These are phyloP conservation scores for Piaya cayana DNA, from an alignment of 2,113 vertebrate genomes.

Conservation along the genomic window DNA sequence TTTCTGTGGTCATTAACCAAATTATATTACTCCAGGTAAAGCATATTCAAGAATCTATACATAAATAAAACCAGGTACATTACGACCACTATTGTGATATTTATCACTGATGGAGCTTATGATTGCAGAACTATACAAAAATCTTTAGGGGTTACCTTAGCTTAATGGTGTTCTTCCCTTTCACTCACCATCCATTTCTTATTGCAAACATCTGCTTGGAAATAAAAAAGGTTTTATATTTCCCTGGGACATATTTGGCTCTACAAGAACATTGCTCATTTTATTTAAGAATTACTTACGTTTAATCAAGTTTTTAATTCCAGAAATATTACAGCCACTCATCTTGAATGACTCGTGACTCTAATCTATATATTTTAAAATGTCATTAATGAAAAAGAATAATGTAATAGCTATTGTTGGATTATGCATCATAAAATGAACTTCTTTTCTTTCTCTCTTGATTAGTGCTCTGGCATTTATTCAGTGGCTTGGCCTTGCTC, in stretches of 20 bases:
- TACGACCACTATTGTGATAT: conserved; percentile 68
- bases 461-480: conserved; percentile 51
- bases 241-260: conserved; percentile 79
- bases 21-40: conserved; percentile 62
- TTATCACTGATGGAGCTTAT: conserved; percentile 73
- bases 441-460: conserved; percentile 50
- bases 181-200: conserved; percentile 80
- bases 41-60: conserved; percentile 39
- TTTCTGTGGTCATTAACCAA: conserved; percentile 42
- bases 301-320: conserved; percentile 79
- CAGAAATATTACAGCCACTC: conserved; percentile 70
- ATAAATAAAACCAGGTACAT: conserved; percentile 73
- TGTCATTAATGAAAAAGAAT: conserved; percentile 62
- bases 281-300: conserved; percentile 77
- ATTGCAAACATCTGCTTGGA: conserved; percentile 85
- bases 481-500: conserved; percentile 50
- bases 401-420: conserved; percentile 55
- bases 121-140: conserved; percentile 74
- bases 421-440: conserved; percentile 48
- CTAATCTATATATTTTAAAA: conserved; percentile 60
- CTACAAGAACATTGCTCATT: conserved; percentile 66
- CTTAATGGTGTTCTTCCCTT: conserved; percentile 75
- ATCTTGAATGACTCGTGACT: conserved; percentile 63
- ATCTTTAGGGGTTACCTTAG: conserved; percentile 72
- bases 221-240: conserved; percentile 77